Evolutionary conservation across 1,140 invertebrate species (phyloP), one percentile per base, ranked within the genome.

Genomic region (Yoshiicerus persimilis): DNA sequence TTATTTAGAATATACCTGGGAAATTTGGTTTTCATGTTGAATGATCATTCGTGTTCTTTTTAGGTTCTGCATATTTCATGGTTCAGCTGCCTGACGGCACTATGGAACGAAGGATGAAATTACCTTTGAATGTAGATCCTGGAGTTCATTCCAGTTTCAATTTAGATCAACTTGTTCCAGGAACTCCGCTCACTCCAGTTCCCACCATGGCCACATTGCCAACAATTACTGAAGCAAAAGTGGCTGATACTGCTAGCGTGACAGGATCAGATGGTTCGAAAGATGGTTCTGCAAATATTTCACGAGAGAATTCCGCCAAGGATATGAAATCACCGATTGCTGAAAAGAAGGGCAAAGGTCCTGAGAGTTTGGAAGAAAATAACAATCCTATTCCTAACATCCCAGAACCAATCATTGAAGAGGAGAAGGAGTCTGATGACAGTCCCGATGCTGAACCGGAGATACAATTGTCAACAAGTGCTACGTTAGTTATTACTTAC

Each of bases 81-180:
- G 97, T 97, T 0, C 96, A 97, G 91, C 92, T 97, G 88, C 96
- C 96, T 5, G 97, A 98, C 91, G 97, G 97, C 87, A 96, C 96
- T 5, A 96, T 97, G 95, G 97, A 98, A 91, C 96, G 96, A 90
- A 94, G 97, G 90, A 93, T 96, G 93, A 97, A 98, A 93, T 94
- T 95, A 93, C 96, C 96, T 23, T 84, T 93, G 89, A 97, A 98
- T 93, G 94, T 96, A 41, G 97, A 98, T 93, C 97, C 97, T n/a
- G 97, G 97, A 36, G 97, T 98, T 27, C 97, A 98, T 92, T 98
- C 97, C 13, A 97, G 96, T 91, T 95, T 98, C 89, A 96, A 97
- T 92, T 92, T 98, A 91, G 97, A 98, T 85, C 90, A 92, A 84
- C 90, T 92, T 91, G 92, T 93, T 92, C 94, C 93, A 92, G 93